Percentiles rank a stretch among this genome's conserved stretches.
phyloP scores from a whole-genome alignment of 1,140 invertebrate genomes.

The Hycleus cichorii region DNA sequence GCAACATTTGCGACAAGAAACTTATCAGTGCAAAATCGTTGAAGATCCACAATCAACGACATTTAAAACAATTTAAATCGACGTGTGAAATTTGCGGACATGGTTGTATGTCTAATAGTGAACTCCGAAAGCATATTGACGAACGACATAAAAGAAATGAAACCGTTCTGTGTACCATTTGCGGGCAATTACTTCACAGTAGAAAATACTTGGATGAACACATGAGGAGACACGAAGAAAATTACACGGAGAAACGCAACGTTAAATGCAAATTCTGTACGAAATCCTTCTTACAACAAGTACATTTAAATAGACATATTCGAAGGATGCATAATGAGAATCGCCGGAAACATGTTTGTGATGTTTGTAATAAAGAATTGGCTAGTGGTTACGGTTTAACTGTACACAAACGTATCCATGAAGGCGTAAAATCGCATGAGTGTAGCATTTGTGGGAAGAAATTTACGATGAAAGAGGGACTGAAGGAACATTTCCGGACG shows the following conservation, averaged over 20 bases:
- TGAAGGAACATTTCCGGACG: constrained; percentile 82
- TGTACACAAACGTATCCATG: background rate
- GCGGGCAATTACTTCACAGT: background rate
- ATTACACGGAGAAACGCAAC: background rate
- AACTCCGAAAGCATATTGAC: background rate
- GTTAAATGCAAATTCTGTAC: background rate
- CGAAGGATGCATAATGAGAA: no score
- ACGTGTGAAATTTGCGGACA: no score
- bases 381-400: background rate
- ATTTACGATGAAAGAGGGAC: constrained; percentile 51
- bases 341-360: background rate
- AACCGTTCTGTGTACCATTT: background rate
- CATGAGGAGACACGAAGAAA: background rate
- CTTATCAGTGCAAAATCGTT: constrained; percentile 7
- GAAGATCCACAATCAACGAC: no score
- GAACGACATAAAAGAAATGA: background rate
- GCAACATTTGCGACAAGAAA: no score
- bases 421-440: background rate
- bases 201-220: background rate
- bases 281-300: background rate
- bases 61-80: no score
- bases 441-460: background rate
- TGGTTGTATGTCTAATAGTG: no score
- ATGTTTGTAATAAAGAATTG: background rate
- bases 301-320: background rate